Base-by-base conservation (phyloP, 2,888 invertebrate genomes). In the Euzetes globulus region DNA sequence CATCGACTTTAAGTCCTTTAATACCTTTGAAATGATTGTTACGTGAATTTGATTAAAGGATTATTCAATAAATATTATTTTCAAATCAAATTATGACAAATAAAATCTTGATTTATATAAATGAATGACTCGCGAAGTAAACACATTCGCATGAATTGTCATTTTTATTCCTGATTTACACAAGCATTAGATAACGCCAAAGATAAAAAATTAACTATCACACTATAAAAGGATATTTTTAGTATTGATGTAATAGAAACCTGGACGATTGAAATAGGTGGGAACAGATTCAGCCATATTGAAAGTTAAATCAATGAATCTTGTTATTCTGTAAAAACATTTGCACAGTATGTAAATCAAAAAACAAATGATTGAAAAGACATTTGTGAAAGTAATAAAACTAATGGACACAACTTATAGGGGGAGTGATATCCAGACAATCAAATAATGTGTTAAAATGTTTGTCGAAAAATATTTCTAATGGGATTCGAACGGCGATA, bases 391-490 rank as follows among this genome's bases (percentile, higher is more conserved):
- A 55, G 55, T 22, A 55, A 55, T 55, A 55, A 55, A 55, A 55
- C 55, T 55, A 55, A 55, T 55, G 55, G 55, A 55, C 55, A 55
- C 2, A 2, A 55, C 19, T 25, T 55, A 22, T 3, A 22, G 25
- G 19, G n/a, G 55, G 55, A 55, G 25, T 55, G 55, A 55, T 55
- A 25, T 55, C 25, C 19, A 55, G 55, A 55, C 55, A 55, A 55
- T 55, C 55, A 55, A 55, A 55, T 55, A 55, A 55, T 55, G 22
- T 55, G 55, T 55, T 22, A 22, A 17, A 55, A 55, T 55, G 55
- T 55, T 55, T 55, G 55, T 22, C 55, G 1, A 19, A 41, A 55
- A 55, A 55, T 22, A 55, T 55, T 55, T 55, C n/a, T 22, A 55
- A 55, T 55, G 6, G 55, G 2, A 25, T 55, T 22, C 1, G 25